Conservation (phyloP, 2,113 vertebrate genomes). For the Abramis brama region DNA sequence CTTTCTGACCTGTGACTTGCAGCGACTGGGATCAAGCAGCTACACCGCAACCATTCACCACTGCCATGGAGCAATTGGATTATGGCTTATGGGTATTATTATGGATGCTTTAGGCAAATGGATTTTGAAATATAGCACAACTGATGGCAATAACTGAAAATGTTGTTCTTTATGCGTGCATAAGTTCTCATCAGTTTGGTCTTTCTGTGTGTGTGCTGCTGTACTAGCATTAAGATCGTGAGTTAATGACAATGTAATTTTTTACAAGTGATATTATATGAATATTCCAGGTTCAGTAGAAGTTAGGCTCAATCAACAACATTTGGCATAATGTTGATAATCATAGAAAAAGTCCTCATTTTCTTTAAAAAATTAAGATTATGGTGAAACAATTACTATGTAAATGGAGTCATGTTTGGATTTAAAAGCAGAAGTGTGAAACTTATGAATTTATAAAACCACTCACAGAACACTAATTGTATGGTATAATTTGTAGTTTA, state of each 20-base stretch:
- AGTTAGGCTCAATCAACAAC: neutral
- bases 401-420: neutral
- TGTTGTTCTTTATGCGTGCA: slow-evolving; percentile 38
- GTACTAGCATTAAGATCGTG: neutral
- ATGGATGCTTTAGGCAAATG: slow-evolving; percentile 11
- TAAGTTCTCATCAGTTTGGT: neutral
- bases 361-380: neutral
- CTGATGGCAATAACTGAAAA: slow-evolving; percentile 54
- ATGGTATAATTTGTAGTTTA: neutral
- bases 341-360: neutral
- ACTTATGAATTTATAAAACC: neutral
- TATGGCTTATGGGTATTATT: neutral
- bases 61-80: slow-evolving; percentile 26
- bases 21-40: neutral
- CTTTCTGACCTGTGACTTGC: neutral
- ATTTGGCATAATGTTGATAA: neutral
- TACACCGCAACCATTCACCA: neutral
- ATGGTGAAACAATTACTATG: neutral
- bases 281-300: neutral
- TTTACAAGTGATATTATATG: neutral
- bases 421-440: neutral
- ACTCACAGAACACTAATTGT: neutral
- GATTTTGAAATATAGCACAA: slow-evolving; percentile 43
- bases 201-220: neutral
- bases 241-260: neutral